Evolutionary conservation across 2,113 vertebrate genomes (phyloP).

Genomic region (Calyptommatus sinebrachiatus): DNA sequence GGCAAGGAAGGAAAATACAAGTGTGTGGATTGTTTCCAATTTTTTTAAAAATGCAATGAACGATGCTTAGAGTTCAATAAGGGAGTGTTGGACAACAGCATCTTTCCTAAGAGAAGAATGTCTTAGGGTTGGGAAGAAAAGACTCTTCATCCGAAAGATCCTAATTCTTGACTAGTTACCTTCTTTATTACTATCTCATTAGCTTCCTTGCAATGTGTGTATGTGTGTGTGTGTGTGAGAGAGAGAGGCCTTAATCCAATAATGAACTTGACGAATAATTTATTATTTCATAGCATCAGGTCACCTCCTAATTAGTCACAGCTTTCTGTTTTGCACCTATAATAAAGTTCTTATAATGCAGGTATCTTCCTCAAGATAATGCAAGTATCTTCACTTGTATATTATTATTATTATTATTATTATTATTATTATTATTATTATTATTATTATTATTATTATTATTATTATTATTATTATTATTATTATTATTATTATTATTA

Average conservation of each 20-base stretch:
- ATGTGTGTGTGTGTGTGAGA: not conserved
- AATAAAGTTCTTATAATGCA: slow-evolving; percentile 71
- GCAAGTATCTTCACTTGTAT: too few relatives aligned
- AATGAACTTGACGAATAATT: slow-evolving; percentile 71
- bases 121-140: not conserved
- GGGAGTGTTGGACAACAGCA: slow-evolving; percentile 44
- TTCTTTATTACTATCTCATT: slow-evolving; percentile 12
- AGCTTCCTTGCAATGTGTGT: slow-evolving; percentile 28
- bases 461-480: too few relatives aligned
- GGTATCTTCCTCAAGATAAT: slow-evolving; percentile 51
- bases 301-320: slow-evolving; percentile 77
- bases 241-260: slow-evolving; percentile 62
- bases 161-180: slow-evolving; percentile 28
- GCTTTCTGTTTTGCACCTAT: slow-evolving; percentile 67
- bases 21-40: slow-evolving; percentile 49
- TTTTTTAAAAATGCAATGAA: slow-evolving; percentile 56
- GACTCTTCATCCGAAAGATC: slow-evolving; percentile 42
- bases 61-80: slow-evolving; percentile 46
- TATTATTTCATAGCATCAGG: slow-evolving; percentile 77
- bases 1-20: slow-evolving; percentile 22
- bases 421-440: too few relatives aligned
- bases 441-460: too few relatives aligned
- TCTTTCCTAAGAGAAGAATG: not conserved
- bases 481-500: not conserved
- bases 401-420: too few relatives aligned